These are phyloP conservation scores for Platichthys stellatus DNA, from an alignment of 2,113 vertebrate genomes.

Conservation along the genomic window DNA sequence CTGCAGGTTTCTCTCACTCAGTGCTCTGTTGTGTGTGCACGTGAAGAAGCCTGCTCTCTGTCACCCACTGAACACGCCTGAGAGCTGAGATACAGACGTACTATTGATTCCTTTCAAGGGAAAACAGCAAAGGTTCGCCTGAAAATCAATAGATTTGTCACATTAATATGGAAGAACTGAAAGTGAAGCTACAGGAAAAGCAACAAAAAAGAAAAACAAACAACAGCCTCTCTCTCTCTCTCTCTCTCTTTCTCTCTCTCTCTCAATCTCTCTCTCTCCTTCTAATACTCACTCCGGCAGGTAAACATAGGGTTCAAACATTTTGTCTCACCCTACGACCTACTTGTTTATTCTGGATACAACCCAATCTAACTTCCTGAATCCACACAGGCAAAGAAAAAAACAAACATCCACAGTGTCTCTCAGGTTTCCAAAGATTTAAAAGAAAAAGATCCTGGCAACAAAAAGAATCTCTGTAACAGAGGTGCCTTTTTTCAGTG, in stretches of 20 bases:
- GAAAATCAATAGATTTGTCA: conserved; percentile 34
- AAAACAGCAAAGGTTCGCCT: conserved; percentile 20
- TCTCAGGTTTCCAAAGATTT: no score
- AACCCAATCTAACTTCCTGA: no score
- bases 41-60: conserved; percentile 1
- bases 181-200: not conserved
- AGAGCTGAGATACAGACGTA: conserved; percentile 19
- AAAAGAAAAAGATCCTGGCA: no score
- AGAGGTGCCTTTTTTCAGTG: no score
- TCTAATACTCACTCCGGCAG: no score
- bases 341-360: not conserved
- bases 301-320: no score
- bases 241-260: not conserved
- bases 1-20: not conserved
- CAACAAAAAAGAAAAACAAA: not conserved
- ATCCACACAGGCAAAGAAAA: no score
- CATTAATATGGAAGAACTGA: not conserved
- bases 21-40: conserved; percentile 8
- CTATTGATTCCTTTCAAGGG: conserved; percentile 43
- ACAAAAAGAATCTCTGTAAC: no score
- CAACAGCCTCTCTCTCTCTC: not conserved
- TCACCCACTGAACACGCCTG: not conserved
- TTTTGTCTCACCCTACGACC: not conserved
- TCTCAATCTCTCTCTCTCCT: not conserved
- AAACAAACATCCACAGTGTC: no score